Evolutionary conservation across 2,113 vertebrate genomes (phyloP), one percentile per base, ranked within the genome.

Genomic region (Abramis brama): DNA sequence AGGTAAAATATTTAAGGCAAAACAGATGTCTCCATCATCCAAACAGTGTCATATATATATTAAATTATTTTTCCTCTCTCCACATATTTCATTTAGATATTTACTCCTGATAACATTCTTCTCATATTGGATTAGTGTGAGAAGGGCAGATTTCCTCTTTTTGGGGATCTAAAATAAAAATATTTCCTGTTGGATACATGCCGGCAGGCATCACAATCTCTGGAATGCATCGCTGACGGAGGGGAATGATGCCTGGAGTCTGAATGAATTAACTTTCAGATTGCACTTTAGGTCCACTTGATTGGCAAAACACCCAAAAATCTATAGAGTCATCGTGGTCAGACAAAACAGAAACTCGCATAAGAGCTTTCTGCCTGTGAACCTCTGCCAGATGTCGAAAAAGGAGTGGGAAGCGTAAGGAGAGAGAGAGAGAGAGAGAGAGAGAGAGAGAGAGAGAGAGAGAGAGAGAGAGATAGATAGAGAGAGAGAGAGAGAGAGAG

Each of bases 161-260:
- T 79, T 79, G 5, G 21, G 52, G 10, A 8, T 79, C 60, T 60
- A 23, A 79, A 43, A 62, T 68, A 10, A 2, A 70, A 70, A 82
- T 71, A 87, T 80, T 87, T 86, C 80, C 77, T 52, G 45, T 78
- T 73, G 75, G 76, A 55, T 36, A 27, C 60, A 21, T 74, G 39
- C 60, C 25, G 47, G 84, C 36, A 71, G 66, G 59, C 43, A 45
- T 78, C 79, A 59, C 9, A 27, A 75, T 85, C 55, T 84, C 12
- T 87, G 87, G 87, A 89, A 88, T 87, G 87, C 80, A 81, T 33
- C 74, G 27, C 3, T 80, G 62, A 68, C 45, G 33, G 47, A 52
- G n/a, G 64, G 47, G n/a, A 71, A 86, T 33, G 30, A 30, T 59
- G 45, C 25, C 43, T 79, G 19, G 36, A 73, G 36, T 60, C 33